A percentile compares a stretch with the other conserved stretches of the same genome.
These are phyloP conservation scores for Belgica antarctica DNA, from an alignment of 2,888 invertebrate genomes.

Conservation along the genomic window DNA sequence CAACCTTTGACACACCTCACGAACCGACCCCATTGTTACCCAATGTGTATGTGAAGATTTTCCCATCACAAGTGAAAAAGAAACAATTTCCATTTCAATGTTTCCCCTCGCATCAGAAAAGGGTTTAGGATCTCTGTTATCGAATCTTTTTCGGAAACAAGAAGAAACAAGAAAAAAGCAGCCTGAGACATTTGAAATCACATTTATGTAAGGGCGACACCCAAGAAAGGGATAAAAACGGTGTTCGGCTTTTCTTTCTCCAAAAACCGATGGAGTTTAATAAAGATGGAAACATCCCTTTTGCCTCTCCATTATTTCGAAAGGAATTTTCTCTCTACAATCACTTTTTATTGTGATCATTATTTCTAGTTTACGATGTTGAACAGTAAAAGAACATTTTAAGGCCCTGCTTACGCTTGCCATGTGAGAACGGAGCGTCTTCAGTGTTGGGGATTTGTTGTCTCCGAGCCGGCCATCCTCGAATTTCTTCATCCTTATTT, in stretches of 20 bases:
- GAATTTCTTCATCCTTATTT: constrained; percentile 33
- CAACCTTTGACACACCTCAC: no score
- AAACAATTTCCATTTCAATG: constrained; percentile 36
- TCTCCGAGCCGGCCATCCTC: not conserved
- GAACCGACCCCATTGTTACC: no score
- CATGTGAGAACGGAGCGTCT: not conserved
- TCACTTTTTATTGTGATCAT: constrained; percentile 42
- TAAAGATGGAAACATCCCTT: constrained; percentile 40
- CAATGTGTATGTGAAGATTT: not conserved
- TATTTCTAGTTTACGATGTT: constrained; percentile 38
- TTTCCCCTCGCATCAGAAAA: not conserved
- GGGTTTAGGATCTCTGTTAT: constrained; percentile 12
- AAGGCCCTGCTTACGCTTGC: no score
- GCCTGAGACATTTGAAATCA: constrained; percentile 42
- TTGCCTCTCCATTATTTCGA: constrained; percentile 38
- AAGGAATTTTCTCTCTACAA: constrained; percentile 39
- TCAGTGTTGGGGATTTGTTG: not conserved
- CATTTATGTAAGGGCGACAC: constrained; percentile 40
- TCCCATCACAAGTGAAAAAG: not conserved
- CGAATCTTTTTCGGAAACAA: not conserved
- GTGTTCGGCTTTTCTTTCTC: not conserved
- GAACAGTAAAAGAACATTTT: not conserved
- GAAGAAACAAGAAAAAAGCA: constrained; percentile 17
- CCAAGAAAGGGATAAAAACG: constrained; percentile 20
- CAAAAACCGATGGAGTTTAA: constrained; percentile 31